Base-by-base conservation (phyloP, 2,113 vertebrate genomes). In the Mesoclemmys tuberculata region DNA sequence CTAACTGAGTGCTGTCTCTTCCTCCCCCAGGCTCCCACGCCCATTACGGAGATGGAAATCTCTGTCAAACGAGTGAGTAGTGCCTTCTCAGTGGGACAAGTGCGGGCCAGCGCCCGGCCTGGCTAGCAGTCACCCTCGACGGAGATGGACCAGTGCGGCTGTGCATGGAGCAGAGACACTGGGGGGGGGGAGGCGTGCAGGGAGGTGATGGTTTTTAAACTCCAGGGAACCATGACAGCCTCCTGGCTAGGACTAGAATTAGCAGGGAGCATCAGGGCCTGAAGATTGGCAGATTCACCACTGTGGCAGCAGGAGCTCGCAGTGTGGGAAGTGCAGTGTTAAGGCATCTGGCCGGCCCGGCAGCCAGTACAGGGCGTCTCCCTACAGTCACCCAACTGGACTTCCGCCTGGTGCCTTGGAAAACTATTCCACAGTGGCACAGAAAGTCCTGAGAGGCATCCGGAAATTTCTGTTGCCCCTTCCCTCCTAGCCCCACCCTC, bases 21-120 rank as follows among this genome's bases (percentile, higher is more conserved):
- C 5, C 82, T 90, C 77, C 78, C n/a, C 51, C 97, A 99, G 99
- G 96, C 88, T 1, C 98, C 99, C 8, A 98, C 98, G 80, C 98
- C 99, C 81, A 98, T 99, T 94, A 99, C 98, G 0, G 98, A 99
- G 68, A 98, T 99, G 99, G 99, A 99, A 91, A 99, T 99, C 93
- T 99, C 99, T 0, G 99, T 99, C 85, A 99, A 99, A 96, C 98
- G 99, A 82, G 99, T 99, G 97, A 98, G 98, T 93, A 91, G 1
- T 38, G 64, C 21, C 27, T 92, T 79, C 55, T 83, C 78, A 78
- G n/a, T 24, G 13, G 44, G 83, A 55, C 71, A 55, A 78, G 35
- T 54, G 2, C 52, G 44, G 56, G 31, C 26, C 35, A 74, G 51
- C 81, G 58, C 49, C 18, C 51, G 82, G 31, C n/a, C 71, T 41